These are phyloP conservation scores for Bacillus rossius DNA, from an alignment of 1,140 invertebrate species.

Conservation along the genomic window DNA sequence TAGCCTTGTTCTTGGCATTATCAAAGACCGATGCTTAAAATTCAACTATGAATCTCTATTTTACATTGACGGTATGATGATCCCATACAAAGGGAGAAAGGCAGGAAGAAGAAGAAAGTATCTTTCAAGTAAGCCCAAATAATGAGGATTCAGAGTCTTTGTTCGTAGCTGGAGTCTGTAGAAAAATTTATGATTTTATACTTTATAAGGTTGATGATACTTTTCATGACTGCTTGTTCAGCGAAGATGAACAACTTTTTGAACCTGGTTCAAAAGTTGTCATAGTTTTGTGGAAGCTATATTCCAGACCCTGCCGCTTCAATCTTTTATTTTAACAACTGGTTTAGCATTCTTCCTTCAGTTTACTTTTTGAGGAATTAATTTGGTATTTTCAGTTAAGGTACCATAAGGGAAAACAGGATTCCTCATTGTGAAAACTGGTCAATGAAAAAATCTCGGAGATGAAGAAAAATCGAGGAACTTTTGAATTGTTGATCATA, in stretches of 20 bases:
- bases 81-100: constrained; percentile 30
- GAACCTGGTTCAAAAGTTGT: background rate
- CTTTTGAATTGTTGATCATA: constrained; percentile 22
- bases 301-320: background rate
- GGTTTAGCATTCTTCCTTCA: background rate
- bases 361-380: background rate
- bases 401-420: background rate
- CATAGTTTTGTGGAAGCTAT: background rate
- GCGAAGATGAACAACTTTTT: background rate
- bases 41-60: constrained; percentile 32
- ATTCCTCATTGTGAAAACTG: constrained; percentile 7
- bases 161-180: constrained; percentile 13
- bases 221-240: background rate
- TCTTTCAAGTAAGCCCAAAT: constrained; percentile 29
- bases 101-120: constrained; percentile 26
- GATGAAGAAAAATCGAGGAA: constrained; percentile 36
- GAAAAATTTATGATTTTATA: constrained; percentile 24
- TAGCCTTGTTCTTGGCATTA: constrained; percentile 3
- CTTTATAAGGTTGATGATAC: constrained; percentile 18
- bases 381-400: background rate
- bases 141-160: constrained; percentile 30
- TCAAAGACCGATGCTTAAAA: constrained; percentile 25
- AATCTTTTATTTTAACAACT: constrained; percentile 4
- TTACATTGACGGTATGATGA: constrained; percentile 33
- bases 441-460: constrained; percentile 33